Percentiles rank a stretch among this genome's conserved stretches.
Conservation (phyloP, 2,797 vertebrate genomes). For the Phataginus tricuspis region DNA sequence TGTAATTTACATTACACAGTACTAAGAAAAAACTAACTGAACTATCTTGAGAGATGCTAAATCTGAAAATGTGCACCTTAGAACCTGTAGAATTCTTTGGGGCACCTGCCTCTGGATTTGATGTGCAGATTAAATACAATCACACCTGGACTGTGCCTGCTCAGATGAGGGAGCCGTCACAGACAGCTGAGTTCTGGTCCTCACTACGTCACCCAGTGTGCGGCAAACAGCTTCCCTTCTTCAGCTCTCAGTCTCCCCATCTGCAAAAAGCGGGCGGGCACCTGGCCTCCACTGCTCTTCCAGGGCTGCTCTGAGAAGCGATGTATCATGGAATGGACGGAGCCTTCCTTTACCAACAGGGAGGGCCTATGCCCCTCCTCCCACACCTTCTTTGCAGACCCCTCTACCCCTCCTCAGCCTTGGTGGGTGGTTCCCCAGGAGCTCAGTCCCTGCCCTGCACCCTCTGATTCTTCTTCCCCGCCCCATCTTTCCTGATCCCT, state of each 20-base stretch:
- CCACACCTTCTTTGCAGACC: background rate
- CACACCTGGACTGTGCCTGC: background rate
- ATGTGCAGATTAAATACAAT: background rate
- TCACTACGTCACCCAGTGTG: background rate
- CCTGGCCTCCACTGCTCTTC: fast-evolving
- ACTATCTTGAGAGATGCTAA: background rate
- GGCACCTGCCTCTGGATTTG: no score
- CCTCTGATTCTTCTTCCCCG: background rate
- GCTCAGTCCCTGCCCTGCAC: background rate
- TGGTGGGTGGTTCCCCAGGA: background rate
- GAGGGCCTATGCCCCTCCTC: background rate
- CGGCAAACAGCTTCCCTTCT: background rate
- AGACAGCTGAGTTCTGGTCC: background rate
- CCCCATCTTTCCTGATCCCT: background rate
- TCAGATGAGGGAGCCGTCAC: background rate
- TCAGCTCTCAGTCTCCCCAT: background rate
- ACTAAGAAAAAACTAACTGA: background rate
- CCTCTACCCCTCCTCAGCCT: background rate
- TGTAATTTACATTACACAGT: background rate
- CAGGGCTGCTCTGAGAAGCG: background rate
- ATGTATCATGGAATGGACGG: background rate
- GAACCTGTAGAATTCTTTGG: background rate
- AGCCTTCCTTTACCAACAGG: background rate
- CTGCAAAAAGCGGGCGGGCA: background rate
- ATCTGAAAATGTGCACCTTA: background rate